Base-by-base conservation (phyloP, 2,113 vertebrate species). In the Odontesthes bonariensis region DNA sequence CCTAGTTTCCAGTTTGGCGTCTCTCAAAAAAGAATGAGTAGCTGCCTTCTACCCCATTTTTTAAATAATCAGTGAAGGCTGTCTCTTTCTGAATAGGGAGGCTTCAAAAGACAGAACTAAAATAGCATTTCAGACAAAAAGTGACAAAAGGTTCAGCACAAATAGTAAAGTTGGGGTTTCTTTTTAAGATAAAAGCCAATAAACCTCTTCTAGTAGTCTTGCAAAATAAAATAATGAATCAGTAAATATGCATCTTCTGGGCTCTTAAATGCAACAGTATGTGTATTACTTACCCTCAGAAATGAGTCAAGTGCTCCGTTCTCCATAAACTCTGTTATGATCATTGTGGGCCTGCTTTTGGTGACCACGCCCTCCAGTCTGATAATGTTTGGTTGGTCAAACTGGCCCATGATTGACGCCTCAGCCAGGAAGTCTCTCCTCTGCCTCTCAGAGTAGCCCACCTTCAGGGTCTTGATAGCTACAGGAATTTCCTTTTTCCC, bases 301-400 rank as follows among this genome's bases (percentile, higher is more conserved):
- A 98, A 99, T 0, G 96, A 98, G 86, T 99, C 98, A 77, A 99
- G 75, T 1, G 98, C 97, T 4, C 98, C 98, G 0, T 99, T 99
- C 91, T 99, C 98, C 98, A 99, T 99, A 90, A 97, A 99, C 92
- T 99, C 98, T 0, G 98, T 99, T 93, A 99, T 98, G 88, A 99
- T 99, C 98, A 99, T 99, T 31, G 99, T 98, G 0, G 98, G 98
- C 1, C 96, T 68, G 88, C 91, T 92, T 84, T 92, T 93, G 51
- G 92, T 93, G 79, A 93, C 92, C 74, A 93, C 92, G 5, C 92
- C 92, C 86, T 93, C 92, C 81, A 93, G 77, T 1, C 96, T 92
- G 44, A 98, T 98, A 88, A 98, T 97, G 86, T 98, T 98, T 9
- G 97, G 97, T 62, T 98, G 97, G 87, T 98, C 97, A 0, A 98